Base-by-base conservation (phyloP, 1,140 invertebrate genomes). In the Bombus haemorrhoidalis region DNA sequence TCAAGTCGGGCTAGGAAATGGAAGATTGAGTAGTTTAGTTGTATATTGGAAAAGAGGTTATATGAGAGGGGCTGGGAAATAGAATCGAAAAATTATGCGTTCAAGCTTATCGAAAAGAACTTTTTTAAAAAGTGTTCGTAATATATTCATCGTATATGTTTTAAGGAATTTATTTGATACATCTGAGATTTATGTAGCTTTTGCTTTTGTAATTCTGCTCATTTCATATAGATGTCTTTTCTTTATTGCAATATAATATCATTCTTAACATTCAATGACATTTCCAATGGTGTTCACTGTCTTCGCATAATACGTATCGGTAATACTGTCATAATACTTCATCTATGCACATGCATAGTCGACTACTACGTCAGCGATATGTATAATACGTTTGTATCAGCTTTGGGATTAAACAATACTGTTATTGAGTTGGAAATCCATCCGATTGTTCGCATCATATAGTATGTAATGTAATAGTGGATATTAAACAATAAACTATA, bases 41-140 rank as follows among this genome's bases (percentile, higher is more conserved):
- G 43, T 47, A 47, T 74, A 53, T 53, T 34, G 72, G 41, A 22
- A 74, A 41, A 34, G 41, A 32, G n/a, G 43, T 34, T 34, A 32
- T 18, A 32, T 5, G 10, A 28, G 73, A 57, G 28, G 28, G 5
- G 3, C 22, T 15, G 34, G 43, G 32, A 37, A 28, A 75, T 75
- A 28, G 32, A 53, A 74, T 74, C 43, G 73, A 74, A 74, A 66
- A 79, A 79, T 66, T n/a, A 12, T 66, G 43, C 13, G 25, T 43
- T 18, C 5, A n/a, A 69, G 25, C n/a, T 22, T 34, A 10, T 37
- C 9, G 34, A 68, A 22, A 22, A 37, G 18, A 37, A 37, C 9
- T 25, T 68, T 2, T 34, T 68, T 25, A 10, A 22, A 34, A 2
- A 22, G 0, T 34, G 3, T 68, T 68, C 1, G 1, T 32, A 34